Conservation (phyloP, 2,797 vertebrate genomes). For the Naso thynnoides region DNA sequence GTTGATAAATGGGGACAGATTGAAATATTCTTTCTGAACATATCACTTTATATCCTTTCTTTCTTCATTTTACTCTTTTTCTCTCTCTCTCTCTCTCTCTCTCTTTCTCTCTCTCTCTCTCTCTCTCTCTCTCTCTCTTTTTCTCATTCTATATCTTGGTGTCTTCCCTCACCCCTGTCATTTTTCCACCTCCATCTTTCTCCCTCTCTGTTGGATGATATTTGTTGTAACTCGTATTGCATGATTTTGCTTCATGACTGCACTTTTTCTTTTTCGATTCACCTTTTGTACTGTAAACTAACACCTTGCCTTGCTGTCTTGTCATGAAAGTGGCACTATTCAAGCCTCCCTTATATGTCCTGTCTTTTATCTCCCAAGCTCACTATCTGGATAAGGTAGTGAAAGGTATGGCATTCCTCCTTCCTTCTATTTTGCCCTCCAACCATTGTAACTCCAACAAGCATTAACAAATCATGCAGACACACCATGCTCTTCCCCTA, state of each 20-base stretch:
- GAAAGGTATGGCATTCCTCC: slow-evolving; percentile 98
- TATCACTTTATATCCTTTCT: slow-evolving; percentile 48
- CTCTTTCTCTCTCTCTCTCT: slow-evolving; percentile 42
- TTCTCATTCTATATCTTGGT: no score
- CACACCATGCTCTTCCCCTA: slow-evolving; percentile 60
- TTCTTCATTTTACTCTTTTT: slow-evolving; percentile 7
- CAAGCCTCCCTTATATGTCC: slow-evolving; percentile 96
- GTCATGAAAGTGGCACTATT: slow-evolving; percentile 86
- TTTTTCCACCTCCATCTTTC: slow-evolving; percentile 47
- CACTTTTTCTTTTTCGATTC: slow-evolving; percentile 57
- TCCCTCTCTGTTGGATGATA: slow-evolving; percentile 62
- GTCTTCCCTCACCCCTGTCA: slow-evolving; percentile 8
- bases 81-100: slow-evolving; percentile 26
- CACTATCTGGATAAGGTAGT: slow-evolving; percentile 99
- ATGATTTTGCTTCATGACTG: slow-evolving; percentile 71
- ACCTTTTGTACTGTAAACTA: slow-evolving; percentile 75
- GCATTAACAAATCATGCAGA: slow-evolving; percentile 72
- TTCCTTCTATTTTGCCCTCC: slow-evolving; percentile 81
- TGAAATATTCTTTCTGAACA: slow-evolving; percentile 67
- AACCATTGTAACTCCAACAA: slow-evolving; percentile 66
- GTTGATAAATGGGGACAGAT: slow-evolving; percentile 70
- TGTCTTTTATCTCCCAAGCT: slow-evolving; percentile 99
- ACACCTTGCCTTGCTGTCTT: slow-evolving; percentile 81
- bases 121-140: slow-evolving; percentile 8
- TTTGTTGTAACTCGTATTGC: slow-evolving; percentile 76